A percentile compares a stretch with the other conserved stretches of the same genome.
phyloP scores from a whole-genome alignment of 2,888 invertebrate genomes.

The Tipula confusa region DNA sequence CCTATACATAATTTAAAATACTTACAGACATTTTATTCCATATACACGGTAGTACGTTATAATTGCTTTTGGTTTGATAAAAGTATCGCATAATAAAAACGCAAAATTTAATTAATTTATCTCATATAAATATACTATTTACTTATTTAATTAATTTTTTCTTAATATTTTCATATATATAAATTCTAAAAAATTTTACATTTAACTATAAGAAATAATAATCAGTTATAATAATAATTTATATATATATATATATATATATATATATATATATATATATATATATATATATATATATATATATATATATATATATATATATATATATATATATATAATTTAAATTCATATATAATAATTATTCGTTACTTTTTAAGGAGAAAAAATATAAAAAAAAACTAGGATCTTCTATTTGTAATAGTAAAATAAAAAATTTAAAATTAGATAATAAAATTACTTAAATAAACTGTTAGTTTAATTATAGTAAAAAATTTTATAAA shows the following conservation, averaged over 20 bases:
- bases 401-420: not conserved
- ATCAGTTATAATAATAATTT: not conserved
- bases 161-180: not conserved
- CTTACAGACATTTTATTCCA: too few species aligned
- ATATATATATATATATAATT: not conserved
- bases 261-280: not conserved
- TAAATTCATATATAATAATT: not conserved
- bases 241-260: not conserved
- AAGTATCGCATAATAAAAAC: not conserved
- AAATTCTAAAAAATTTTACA: constrained; percentile 20
- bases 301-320: not conserved
- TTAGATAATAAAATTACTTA: not conserved
- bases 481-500: not conserved
- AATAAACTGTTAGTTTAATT: not conserved
- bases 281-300: not conserved
- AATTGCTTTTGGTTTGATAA: too few species aligned
- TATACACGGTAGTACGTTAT: too few species aligned
- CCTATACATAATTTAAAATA: too few species aligned
- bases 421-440: not conserved
- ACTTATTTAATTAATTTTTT: constrained; percentile 7
- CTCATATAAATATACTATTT: constrained; percentile 25
- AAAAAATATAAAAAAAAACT: not conserved
- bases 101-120: not conserved
- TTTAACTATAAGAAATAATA: constrained; percentile 12
- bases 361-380: not conserved